Conservation (phyloP, 2,113 vertebrate genomes). For the Ammospiza caudacuta region DNA sequence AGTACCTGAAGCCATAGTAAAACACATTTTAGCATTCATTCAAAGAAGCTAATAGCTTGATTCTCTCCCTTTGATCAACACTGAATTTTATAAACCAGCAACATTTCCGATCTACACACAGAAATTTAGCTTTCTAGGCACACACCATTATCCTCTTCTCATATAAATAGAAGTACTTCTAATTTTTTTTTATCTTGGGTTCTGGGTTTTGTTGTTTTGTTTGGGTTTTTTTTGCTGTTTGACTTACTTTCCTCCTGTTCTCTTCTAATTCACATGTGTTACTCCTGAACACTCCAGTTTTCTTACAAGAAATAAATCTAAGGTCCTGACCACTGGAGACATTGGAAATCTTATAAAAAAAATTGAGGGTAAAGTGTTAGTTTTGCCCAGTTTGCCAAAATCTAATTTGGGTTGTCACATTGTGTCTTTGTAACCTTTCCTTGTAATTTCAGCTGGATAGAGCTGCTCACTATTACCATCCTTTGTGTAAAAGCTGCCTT, state of each 20-base stretch:
- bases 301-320: slow-evolving; percentile 7
- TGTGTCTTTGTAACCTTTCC: not conserved
- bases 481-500: not conserved
- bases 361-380: not conserved
- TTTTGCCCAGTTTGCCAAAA: slow-evolving; percentile 39
- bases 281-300: not conserved
- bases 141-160: not conserved
- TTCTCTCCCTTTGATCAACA: not conserved
- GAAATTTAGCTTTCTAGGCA: not conserved
- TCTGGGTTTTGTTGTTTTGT: not conserved
- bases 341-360: slow-evolving; percentile 2
- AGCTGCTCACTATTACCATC: not conserved
- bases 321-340: not conserved
- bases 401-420: slow-evolving; percentile 17
- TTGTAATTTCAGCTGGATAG: slow-evolving; percentile 13
- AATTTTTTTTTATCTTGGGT: not conserved
- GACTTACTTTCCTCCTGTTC: not conserved
- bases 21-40: not conserved
- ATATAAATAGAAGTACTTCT: not conserved
- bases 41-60: not conserved
- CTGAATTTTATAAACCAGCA: not conserved
- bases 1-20: not conserved
- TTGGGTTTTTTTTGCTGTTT: not conserved
- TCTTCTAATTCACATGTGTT: not conserved
- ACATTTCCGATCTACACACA: not conserved